Evolutionary conservation across 2,113 vertebrate genomes (phyloP).

Genomic region (Cairina moschata): DNA sequence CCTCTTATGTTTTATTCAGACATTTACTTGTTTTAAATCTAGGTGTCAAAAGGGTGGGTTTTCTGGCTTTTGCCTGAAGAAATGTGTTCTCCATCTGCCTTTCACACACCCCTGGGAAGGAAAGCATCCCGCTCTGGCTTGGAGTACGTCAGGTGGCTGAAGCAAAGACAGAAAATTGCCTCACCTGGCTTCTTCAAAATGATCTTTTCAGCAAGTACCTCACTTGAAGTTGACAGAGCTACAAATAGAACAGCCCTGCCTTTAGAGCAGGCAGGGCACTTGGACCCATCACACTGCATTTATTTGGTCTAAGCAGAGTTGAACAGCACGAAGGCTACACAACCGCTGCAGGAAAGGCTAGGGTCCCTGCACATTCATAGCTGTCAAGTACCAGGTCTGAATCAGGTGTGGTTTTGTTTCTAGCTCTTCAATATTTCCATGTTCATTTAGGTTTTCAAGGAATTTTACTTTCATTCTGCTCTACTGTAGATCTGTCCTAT

Average conservation of each 20-base stretch:
- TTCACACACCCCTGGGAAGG: fast-evolving
- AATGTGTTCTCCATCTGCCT: not conserved
- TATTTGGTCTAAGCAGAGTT: not conserved
- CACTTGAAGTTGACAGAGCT: not conserved
- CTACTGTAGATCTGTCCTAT: not conserved
- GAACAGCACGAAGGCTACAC: not conserved
- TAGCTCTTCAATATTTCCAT: not conserved
- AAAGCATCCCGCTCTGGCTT: not conserved
- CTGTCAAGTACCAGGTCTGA: not conserved
- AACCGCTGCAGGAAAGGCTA: not conserved
- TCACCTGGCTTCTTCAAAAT: not conserved
- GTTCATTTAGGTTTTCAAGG: not conserved
- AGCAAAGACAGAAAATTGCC: not conserved
- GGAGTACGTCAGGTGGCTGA: fast-evolving
- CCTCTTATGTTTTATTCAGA: not conserved
- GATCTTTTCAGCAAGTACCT: not conserved
- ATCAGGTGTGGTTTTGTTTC: not conserved
- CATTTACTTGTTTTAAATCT: not conserved
- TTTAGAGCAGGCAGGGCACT: not conserved
- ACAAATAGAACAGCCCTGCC: not conserved
- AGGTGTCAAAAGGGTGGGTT: not conserved
- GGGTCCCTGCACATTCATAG: not conserved
- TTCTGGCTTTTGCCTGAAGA: not conserved
- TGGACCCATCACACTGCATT: not conserved
- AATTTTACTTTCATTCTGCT: not conserved